A percentile compares a stretch with the other conserved stretches of the same genome.
These are phyloP conservation scores for Bos indicus DNA, from an alignment of 2,113 vertebrate species.

Conservation along the genomic window DNA sequence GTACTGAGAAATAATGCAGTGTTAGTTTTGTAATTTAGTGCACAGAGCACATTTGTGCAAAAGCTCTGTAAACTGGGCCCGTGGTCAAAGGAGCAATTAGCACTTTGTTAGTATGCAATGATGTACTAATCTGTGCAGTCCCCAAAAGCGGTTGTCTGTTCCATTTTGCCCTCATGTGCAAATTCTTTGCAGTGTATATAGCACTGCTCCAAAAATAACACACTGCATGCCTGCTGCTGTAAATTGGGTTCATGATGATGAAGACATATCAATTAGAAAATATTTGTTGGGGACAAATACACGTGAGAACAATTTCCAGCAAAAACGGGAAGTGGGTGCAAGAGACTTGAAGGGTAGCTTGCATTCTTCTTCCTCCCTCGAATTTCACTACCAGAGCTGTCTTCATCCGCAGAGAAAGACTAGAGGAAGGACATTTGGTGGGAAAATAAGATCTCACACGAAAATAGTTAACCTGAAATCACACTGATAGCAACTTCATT, in stretches of 20 bases:
- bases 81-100: slow-evolving; percentile 88
- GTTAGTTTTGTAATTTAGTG: slow-evolving; percentile 82
- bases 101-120: slow-evolving; percentile 86
- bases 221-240: slow-evolving; percentile 17
- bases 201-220: slow-evolving; percentile 68
- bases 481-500: background rate
- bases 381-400: background rate
- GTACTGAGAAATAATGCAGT: slow-evolving; percentile 84
- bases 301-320: background rate
- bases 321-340: background rate
- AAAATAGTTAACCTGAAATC: slow-evolving; percentile 43
- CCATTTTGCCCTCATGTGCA: slow-evolving; percentile 73
- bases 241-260: slow-evolving; percentile 56
- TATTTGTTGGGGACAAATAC: slow-evolving; percentile 41
- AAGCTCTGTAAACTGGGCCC: slow-evolving; percentile 83
- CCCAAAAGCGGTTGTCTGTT: slow-evolving; percentile 83
- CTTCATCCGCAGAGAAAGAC: background rate
- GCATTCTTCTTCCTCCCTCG: background rate
- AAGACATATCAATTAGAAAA: slow-evolving; percentile 64
- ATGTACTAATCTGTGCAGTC: slow-evolving; percentile 84
- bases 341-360: background rate
- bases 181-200: slow-evolving; percentile 62
- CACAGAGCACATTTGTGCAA: slow-evolving; percentile 81
- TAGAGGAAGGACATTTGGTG: background rate
- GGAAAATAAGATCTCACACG: slow-evolving; percentile 32